These are phyloP conservation scores for Asbolus verrucosus DNA, from an alignment of 1,140 invertebrate species.

Conservation along the genomic window DNA sequence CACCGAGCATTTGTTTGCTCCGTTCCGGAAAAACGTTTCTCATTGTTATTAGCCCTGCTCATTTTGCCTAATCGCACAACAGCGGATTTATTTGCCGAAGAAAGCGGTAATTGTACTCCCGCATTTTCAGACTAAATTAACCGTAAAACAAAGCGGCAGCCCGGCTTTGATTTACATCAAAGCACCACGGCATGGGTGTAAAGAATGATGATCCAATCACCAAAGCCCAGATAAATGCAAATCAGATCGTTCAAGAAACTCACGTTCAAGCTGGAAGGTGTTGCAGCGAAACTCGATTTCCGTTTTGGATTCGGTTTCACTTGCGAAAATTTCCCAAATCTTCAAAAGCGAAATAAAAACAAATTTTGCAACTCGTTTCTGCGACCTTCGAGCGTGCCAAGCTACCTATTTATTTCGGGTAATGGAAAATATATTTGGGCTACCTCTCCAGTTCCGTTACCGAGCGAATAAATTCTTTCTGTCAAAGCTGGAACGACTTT, in stretches of 20 bases:
- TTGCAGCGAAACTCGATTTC: conserved; percentile 24
- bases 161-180: conserved; percentile 25
- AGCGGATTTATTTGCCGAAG: conserved; percentile 8
- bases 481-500: too few species aligned
- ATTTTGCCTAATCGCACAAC: neutral
- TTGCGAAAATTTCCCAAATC: too few species aligned
- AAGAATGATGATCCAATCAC: conserved; percentile 34
- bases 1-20: neutral
- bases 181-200: conserved; percentile 22
- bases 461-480: too few species aligned
- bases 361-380: too few species aligned
- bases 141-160: conserved; percentile 13
- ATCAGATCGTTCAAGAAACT: conserved; percentile 13
- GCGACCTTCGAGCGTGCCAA: too few species aligned
- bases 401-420: too few species aligned
- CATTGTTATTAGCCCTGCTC: conserved; percentile 16
- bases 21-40: conserved; percentile 25
- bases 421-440: too few species aligned
- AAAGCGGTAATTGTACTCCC: conserved; percentile 26
- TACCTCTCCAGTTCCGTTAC: too few species aligned
- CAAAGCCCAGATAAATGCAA: conserved; percentile 26
- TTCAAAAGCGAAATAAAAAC: too few species aligned
- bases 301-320: conserved; percentile 2
- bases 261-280: neutral
- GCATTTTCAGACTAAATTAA: conserved; percentile 21